Evolutionary conservation across 2,888 invertebrate genomes (phyloP).

Genomic region (Chromoteleia sp.): DNA sequence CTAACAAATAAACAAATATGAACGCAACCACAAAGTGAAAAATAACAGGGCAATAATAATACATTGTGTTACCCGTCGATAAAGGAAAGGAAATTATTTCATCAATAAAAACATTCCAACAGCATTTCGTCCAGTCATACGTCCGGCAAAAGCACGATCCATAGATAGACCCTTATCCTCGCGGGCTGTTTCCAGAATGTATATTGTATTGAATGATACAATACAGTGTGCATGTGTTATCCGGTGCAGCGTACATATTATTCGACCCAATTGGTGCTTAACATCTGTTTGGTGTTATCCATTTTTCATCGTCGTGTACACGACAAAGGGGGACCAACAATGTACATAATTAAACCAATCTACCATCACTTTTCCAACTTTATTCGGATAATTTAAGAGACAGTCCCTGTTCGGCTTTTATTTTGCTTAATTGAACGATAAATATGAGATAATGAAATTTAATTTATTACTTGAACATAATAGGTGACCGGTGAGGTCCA

Average conservation of each 20-base stretch:
- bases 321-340: constrained; percentile 37
- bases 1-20: not conserved
- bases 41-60: constrained; percentile 10
- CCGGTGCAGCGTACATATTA: constrained; percentile 45
- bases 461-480: constrained; percentile 38
- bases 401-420: constrained; percentile 19
- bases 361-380: constrained; percentile 26
- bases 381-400: constrained; percentile 45
- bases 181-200: constrained; percentile 51
- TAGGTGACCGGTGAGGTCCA: not conserved
- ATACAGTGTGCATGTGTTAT: constrained; percentile 59
- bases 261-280: constrained; percentile 63
- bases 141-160: constrained; percentile 35
- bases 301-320: constrained; percentile 54
- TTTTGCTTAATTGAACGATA: constrained; percentile 45
- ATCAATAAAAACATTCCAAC: constrained; percentile 38
- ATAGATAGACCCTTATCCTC: constrained; percentile 55
- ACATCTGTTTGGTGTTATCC: constrained; percentile 60
- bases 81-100: constrained; percentile 53
- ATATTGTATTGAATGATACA: constrained; percentile 59
- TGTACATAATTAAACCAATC: constrained; percentile 49
- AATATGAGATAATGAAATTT: constrained; percentile 34
- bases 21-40: not conserved
- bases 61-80: constrained; percentile 7
- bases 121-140: constrained; percentile 35